Conservation (phyloP, 2,113 vertebrate species). For the Empidonax traillii region DNA sequence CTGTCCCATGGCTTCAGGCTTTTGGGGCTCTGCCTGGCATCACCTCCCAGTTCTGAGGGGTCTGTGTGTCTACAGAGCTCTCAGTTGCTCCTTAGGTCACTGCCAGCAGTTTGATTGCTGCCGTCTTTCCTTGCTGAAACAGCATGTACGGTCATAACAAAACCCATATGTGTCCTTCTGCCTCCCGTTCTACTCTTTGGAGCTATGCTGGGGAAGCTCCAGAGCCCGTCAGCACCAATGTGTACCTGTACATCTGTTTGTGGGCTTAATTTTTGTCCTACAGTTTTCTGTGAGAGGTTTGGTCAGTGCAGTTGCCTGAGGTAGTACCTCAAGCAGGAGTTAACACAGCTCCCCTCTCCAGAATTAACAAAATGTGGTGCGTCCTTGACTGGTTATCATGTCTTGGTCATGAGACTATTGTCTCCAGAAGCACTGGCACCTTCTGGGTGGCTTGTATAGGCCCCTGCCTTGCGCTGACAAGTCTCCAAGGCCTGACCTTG, state of each 20-base stretch:
- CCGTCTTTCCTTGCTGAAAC: rapidly evolving
- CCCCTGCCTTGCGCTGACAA: not conserved
- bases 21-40: not conserved
- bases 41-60: not conserved
- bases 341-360: rapidly evolving
- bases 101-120: not conserved
- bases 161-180: rapidly evolving
- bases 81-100: not conserved
- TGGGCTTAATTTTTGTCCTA: not conserved
- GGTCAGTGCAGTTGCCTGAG: not conserved
- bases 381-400: not conserved
- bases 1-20: not conserved
- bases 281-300: not conserved
- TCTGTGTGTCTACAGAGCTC: rapidly evolving
- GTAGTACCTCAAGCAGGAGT: not conserved
- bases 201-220: not conserved
- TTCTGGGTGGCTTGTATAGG: not conserved
- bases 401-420: not conserved
- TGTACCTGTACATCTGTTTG: not conserved
- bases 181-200: not conserved
- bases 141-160: not conserved
- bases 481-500: not conserved
- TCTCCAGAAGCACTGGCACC: not conserved
- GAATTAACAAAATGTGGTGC: not conserved
- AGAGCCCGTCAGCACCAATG: not conserved